phyloP scores from a whole-genome alignment of 1,140 invertebrate species.

The Drosophila obscura region DNA sequence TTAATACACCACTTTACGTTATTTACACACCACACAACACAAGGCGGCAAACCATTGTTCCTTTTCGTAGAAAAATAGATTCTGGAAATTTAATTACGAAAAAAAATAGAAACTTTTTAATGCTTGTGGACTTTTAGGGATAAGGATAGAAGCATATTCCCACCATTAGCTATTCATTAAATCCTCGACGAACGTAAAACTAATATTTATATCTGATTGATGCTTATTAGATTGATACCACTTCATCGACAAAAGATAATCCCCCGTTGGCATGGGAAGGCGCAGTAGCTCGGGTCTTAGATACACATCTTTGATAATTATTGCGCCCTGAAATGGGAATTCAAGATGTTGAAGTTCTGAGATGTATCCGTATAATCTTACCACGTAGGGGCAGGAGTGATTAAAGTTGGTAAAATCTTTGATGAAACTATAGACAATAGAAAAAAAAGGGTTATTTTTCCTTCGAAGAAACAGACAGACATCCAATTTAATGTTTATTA shows the following conservation, averaged over 20 bases:
- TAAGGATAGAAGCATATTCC: too few relatives aligned
- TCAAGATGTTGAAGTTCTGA: too few relatives aligned
- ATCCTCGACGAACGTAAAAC: constrained; percentile 20
- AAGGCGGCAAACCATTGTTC: too few relatives aligned
- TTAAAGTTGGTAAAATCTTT: constrained; percentile 22
- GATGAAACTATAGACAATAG: not conserved
- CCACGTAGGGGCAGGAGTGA: constrained; percentile 27
- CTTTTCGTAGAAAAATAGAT: too few relatives aligned
- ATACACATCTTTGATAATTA: constrained; percentile 14
- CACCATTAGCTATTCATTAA: not conserved
- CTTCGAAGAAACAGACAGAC: constrained; percentile 2
- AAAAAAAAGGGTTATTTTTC: not conserved
- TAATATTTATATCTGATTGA: constrained; percentile 20
- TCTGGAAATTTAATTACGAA: too few relatives aligned
- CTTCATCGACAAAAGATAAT: constrained; percentile 7
- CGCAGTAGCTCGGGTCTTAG: constrained; percentile 5
- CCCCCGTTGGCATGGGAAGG: constrained; percentile 27
- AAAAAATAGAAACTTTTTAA: too few relatives aligned
- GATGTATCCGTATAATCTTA: not conserved
- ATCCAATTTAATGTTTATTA: constrained; percentile 3
- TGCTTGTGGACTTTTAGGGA: too few relatives aligned
- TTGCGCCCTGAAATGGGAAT: not conserved
- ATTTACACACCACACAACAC: too few relatives aligned
- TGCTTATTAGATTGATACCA: constrained; percentile 9
- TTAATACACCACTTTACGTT: too few relatives aligned